Evolutionary conservation across 2,888 invertebrate species (phyloP), one percentile per base, ranked within the genome.

Genomic region (Netelia fuscicornis): DNA sequence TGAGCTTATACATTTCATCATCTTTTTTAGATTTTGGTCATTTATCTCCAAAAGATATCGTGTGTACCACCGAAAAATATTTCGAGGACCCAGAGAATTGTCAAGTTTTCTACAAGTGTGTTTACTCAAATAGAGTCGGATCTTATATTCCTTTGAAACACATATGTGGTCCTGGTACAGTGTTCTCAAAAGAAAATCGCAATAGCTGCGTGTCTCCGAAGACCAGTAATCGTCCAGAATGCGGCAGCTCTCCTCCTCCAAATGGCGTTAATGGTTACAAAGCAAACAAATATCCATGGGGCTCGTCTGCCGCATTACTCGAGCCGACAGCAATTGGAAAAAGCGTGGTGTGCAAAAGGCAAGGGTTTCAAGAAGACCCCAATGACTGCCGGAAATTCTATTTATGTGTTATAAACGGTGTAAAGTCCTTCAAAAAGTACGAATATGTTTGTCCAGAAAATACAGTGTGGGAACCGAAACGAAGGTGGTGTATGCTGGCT

Each of bases 371-470:
- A 3, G 74, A 25, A 37, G 72, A 87, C 58, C 48, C 83, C 0
- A 13, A n/a, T 0, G 67, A 89, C 20, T 86, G 86, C 60, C 54
- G 68, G 0, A 88, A 79, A 23, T 89, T 86, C 52, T 87, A 88
- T 56, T 76, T 83, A 60, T 89, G 89, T 64, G 68, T 88, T 8
- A 37, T 65, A 10, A 11, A 79, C 11, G 85, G 83, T 0, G 6
- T 13, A 8, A 64, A 17, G 2, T 2, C 60, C 11, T 86, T 58
- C n/a, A 80, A 48, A n/a, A 76, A 81, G 67, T 77, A 77, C 60
- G 65, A 76, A 3, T 83, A 86, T 23, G 30, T 17, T 42, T 86
- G 85, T 17, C 83, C 85, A 52, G 58, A 62, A 1, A 68, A 74
- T 10, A 83, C 76, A 20, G 83, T 83, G n/a, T 86, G 71, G 65